Percentiles rank a stretch among this genome's conserved stretches.
phyloP scores from a whole-genome alignment of 2,888 invertebrate species.

The Ferdinandea cuprea region DNA sequence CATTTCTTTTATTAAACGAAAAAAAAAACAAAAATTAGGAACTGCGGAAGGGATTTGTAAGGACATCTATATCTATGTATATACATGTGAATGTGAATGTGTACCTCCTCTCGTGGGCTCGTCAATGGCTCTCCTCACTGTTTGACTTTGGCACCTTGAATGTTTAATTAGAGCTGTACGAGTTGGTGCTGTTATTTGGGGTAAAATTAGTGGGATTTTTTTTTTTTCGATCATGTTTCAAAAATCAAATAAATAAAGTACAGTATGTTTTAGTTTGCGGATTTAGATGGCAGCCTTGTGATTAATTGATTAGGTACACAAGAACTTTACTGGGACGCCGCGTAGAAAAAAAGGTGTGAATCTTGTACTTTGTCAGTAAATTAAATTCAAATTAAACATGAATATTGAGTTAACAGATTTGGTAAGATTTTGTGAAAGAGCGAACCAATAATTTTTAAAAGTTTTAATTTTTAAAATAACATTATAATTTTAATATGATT shows the following conservation, averaged over 20 bases:
- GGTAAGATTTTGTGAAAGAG: too few relatives aligned
- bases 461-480: too few relatives aligned
- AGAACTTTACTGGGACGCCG: not conserved
- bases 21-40: conserved; percentile 47
- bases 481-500: too few relatives aligned
- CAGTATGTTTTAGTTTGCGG: not conserved
- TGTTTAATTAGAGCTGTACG: conserved; percentile 40
- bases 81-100: too few relatives aligned
- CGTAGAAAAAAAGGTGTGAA: not conserved
- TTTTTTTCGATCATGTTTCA: too few relatives aligned
- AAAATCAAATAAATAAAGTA: not conserved
- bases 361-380: not conserved
- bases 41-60: conserved; percentile 55
- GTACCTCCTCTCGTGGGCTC: conserved; percentile 23
- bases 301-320: not conserved
- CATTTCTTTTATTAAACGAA: conserved; percentile 66
- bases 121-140: conserved; percentile 20
- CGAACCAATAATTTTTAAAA: too few relatives aligned
- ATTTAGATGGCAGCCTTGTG: not conserved
- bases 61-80: too few relatives aligned
- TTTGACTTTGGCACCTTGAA: conserved; percentile 43
- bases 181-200: not conserved
- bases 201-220: too few relatives aligned
- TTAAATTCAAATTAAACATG: too few relatives aligned
- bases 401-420: too few relatives aligned